Conservation (phyloP, 2,113 vertebrate genomes). For the Cricetomys ansorgei region DNA sequence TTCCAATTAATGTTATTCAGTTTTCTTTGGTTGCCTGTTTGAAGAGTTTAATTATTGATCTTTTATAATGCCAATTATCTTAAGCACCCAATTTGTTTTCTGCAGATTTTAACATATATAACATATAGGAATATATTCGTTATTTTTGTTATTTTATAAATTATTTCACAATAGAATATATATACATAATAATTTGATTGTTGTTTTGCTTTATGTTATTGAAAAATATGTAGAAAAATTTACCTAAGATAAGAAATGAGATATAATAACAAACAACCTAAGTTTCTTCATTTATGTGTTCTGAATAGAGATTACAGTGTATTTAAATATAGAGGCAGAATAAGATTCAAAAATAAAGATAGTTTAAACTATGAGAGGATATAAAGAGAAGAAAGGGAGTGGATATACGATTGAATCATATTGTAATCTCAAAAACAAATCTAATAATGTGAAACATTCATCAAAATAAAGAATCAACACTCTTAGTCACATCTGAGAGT, state of each 20-base stretch:
- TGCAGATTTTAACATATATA: not conserved
- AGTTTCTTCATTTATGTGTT: not conserved
- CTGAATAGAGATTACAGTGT: not conserved
- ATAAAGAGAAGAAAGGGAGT: not conserved
- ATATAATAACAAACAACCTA: not conserved
- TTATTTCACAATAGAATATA: not conserved
- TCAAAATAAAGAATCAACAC: not conserved
- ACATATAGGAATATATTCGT: not conserved
- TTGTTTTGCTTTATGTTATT: not conserved
- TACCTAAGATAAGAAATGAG: fast-evolving
- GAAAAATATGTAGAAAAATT: not conserved
- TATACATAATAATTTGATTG: not conserved
- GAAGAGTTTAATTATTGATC: conserved; percentile 59
- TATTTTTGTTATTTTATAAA: not conserved
- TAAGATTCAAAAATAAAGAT: not conserved
- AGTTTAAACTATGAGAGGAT: not conserved
- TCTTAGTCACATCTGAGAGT: not conserved
- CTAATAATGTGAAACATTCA: not conserved
- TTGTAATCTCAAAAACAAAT: not conserved
- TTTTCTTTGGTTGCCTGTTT: conserved; percentile 44
- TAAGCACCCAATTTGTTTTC: not conserved
- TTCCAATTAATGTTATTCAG: conserved; percentile 63
- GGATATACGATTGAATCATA: not conserved
- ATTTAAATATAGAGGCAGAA: not conserved
- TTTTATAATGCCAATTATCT: conserved; percentile 47